Conservation (phyloP, 1,140 invertebrate species). For the Sarcophaga peregrina region DNA sequence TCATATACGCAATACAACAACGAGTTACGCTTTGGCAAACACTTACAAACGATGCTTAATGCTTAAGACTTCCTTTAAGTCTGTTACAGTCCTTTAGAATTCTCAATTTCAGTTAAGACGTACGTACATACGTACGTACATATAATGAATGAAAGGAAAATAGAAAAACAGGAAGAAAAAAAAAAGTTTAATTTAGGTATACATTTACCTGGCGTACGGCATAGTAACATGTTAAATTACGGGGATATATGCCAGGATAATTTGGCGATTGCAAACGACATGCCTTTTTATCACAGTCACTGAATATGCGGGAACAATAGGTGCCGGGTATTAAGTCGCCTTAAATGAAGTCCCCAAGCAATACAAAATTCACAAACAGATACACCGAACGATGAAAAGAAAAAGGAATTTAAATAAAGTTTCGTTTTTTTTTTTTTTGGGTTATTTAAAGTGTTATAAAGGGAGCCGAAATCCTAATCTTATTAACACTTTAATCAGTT, state of each 20-base stretch:
- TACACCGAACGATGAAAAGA: too few relatives aligned
- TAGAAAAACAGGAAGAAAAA: background rate
- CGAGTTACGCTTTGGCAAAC: too few relatives aligned
- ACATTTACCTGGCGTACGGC: conserved; percentile 74
- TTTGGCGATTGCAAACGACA: conserved; percentile 91
- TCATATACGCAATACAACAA: background rate
- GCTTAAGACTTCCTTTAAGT: background rate
- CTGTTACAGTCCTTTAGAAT: background rate
- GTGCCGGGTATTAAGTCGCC: conserved; percentile 89
- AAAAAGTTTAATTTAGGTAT: background rate
- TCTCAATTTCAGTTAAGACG: conserved; percentile 66
- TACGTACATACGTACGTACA: too few relatives aligned
- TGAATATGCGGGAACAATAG: conserved; percentile 89
- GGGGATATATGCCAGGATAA: conserved; percentile 89
- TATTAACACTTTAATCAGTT: background rate
- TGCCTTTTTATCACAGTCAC: conserved; percentile 86
- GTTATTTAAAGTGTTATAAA: too few relatives aligned
- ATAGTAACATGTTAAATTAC: conserved; percentile 90
- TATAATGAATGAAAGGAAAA: background rate
- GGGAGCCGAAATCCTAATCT: too few relatives aligned
- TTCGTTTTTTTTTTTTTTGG: too few relatives aligned
- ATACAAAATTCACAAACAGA: too few relatives aligned
- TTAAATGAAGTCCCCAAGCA: conserved; percentile 69
- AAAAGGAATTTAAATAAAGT: background rate
- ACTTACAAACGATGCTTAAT: too few relatives aligned